Evolutionary conservation across 2,797 vertebrate genomes (phyloP).

Genomic region (Syndactyla subalaris): DNA sequence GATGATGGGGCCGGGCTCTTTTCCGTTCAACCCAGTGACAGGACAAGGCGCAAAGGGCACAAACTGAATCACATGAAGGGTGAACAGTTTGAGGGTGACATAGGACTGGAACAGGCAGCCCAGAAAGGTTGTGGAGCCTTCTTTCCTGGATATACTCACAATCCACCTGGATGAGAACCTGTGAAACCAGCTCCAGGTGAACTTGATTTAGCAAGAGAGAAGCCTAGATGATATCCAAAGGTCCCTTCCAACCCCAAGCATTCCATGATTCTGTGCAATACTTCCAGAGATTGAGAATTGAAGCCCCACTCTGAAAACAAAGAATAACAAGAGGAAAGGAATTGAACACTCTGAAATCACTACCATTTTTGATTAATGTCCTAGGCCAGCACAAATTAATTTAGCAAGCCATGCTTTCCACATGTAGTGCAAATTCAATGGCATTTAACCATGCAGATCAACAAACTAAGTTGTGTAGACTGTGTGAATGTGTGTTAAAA

Average conservation of each 20-base stretch:
- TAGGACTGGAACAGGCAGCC: neutral
- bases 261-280: neutral
- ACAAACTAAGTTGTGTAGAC: neutral
- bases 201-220: neutral
- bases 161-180: neutral
- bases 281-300: neutral
- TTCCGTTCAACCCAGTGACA: neutral
- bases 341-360: neutral
- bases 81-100: neutral
- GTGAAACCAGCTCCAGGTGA: neutral
- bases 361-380: neutral
- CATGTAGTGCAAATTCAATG: neutral
- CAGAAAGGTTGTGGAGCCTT: neutral
- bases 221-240: neutral
- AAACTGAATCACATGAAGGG: neutral
- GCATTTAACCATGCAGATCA: neutral
- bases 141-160: neutral
- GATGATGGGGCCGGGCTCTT: neutral
- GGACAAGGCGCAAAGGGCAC: neutral
- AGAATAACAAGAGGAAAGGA: neutral
- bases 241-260: neutral
- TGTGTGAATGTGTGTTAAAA: neutral
- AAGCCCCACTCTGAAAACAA: neutral
- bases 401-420: neutral
- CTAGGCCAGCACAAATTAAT: neutral